Evolutionary conservation across 2,113 vertebrate genomes (phyloP).

Genomic region (Plestiodon gilberti): DNA sequence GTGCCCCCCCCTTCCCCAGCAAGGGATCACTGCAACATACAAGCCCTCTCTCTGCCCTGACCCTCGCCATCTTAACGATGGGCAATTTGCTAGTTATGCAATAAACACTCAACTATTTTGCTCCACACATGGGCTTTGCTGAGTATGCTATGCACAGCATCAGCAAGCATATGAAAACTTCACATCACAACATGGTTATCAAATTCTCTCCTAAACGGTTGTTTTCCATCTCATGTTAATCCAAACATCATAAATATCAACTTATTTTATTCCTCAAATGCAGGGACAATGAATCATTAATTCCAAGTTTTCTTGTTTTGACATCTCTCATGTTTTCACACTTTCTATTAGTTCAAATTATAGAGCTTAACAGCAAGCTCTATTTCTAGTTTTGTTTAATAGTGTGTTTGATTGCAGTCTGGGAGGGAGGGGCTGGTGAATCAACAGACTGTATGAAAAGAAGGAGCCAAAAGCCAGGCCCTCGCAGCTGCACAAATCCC

Average conservation of each 20-base stretch:
- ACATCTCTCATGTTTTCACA: neutral
- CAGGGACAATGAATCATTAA: conserved; percentile 17
- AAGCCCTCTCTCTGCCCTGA: neutral
- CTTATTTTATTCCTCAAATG: neutral
- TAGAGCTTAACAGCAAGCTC: neutral
- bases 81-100: neutral
- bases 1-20: too few species aligned
- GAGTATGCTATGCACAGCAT: neutral
- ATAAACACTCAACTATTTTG: neutral
- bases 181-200: neutral
- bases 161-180: neutral
- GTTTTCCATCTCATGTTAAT: conserved; percentile 10
- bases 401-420: neutral
- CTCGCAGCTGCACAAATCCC: neutral
- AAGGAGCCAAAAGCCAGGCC: neutral
- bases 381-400: conserved; percentile 1
- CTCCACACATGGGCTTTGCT: neutral
- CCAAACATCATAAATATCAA: neutral
- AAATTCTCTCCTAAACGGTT: neutral
- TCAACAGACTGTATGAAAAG: neutral
- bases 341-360: neutral
- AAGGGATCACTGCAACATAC: neutral
- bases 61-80: neutral
- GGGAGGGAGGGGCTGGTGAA: neutral
- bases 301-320: conserved; percentile 10